A percentile compares a stretch with the other conserved stretches of the same genome.
Evolutionary conservation across 2,113 vertebrate genomes (phyloP).

Genomic region (Candoia aspera): DNA sequence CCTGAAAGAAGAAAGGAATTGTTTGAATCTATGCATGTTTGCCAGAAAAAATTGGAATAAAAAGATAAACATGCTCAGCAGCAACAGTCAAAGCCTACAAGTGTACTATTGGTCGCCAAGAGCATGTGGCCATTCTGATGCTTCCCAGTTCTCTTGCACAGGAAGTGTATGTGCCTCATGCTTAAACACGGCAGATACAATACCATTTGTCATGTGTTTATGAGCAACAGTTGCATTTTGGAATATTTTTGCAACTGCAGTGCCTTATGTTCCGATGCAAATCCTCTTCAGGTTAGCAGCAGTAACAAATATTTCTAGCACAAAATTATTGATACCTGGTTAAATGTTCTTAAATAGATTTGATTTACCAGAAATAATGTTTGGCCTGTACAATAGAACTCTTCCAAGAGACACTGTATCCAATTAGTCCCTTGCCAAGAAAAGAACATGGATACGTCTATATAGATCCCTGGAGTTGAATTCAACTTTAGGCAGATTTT

Average conservation of each 20-base stretch:
- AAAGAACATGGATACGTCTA: not conserved
- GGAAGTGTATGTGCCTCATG: not conserved
- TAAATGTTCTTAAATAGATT: not conserved
- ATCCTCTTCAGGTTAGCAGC: not conserved
- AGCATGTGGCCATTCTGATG: not conserved
- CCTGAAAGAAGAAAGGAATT: not conserved
- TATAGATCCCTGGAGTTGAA: not conserved
- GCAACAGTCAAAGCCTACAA: not conserved
- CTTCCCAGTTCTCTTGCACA: not conserved
- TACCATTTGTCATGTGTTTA: not conserved
- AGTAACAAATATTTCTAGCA: not conserved
- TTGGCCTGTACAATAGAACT: not conserved
- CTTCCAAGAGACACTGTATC: not conserved
- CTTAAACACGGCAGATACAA: not conserved
- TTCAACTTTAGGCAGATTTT: not conserved
- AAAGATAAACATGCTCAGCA: not conserved
- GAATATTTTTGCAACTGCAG: not conserved
- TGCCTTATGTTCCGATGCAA: not conserved
- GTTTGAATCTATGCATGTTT: not conserved
- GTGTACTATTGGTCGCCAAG: not conserved
- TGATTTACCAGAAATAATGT: not conserved
- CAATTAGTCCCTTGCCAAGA: not conserved
- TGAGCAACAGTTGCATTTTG: not conserved
- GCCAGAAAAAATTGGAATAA: not conserved
- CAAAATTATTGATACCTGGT: not conserved